Base-by-base conservation (phyloP, 2,113 vertebrate genomes). In the Lichenostomus cassidix region DNA sequence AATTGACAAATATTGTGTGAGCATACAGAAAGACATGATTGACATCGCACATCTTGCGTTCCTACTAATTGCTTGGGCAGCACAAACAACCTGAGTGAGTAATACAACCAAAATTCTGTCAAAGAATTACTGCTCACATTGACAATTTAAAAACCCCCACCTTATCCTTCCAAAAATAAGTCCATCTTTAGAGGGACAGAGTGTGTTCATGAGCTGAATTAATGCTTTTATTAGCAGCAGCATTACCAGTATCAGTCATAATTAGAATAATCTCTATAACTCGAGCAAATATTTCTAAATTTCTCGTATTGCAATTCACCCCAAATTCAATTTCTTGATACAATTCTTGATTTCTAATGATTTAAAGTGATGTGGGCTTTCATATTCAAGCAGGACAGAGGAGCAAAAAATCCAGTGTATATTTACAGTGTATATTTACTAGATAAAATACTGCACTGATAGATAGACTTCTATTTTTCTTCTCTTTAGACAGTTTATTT, bases 231-330 rank as follows among this genome's bases (percentile, higher is more conserved):
- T 87, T 58, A 84, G 64, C 21, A 59, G 39, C 22, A 81, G 49
- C 3, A 3, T 39, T 41, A 76, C 22, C 9, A 19, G 15, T 31
- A 55, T 39, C 53, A 47, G 31, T 47, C 42, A 53, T 65, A 78
- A 93, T 69, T 35, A 37, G 44, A 91, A 79, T 3, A 27, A 84
- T 74, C 24, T 62, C 31, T 85, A 28, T 49, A 94, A 87, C 10
- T 65, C 33, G 58, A n/a, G 31, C 9, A 89, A 92, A 75, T 85
- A 35, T 80, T 83, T 89, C 59, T 53, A 55, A 64, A 77, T 67
- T 71, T 91, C 35, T 53, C 0, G 0, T 28, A 37, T 44, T 0
- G 0, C 46, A 79, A 77, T 82, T 63, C 25, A 70, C 10, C 10
- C 28, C 25, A 42, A 42, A 85, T 91, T 77, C 39, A 64, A 58